Percentiles rank a stretch among this genome's conserved stretches.
Evolutionary conservation across 2,797 vertebrate genomes (phyloP).

Genomic region (Fundulus diaphanus): DNA sequence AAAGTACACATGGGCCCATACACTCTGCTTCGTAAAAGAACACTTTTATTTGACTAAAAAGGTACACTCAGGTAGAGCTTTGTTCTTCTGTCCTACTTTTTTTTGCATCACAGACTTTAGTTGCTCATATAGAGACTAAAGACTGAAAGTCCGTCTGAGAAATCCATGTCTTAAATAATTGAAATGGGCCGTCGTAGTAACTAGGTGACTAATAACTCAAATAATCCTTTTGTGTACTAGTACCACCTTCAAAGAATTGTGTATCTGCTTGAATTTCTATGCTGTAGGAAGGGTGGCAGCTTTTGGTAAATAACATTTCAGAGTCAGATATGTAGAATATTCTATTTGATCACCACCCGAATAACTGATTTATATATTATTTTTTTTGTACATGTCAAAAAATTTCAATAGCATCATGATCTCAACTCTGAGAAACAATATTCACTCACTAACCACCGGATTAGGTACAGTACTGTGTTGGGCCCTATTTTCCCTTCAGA

Average conservation of each 20-base stretch:
- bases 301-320: background rate
- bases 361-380: background rate
- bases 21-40: constrained; percentile 41
- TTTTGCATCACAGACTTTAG: constrained; percentile 2
- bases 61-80: background rate
- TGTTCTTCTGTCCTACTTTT: background rate
- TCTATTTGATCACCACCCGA: background rate
- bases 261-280: background rate
- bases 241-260: background rate
- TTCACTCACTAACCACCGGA: background rate
- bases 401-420: background rate
- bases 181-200: no score
- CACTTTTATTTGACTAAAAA: background rate
- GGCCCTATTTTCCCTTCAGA: background rate
- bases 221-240: no score
- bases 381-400: background rate
- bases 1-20: constrained; percentile 53
- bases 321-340: background rate
- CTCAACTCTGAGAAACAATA: background rate
- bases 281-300: background rate
- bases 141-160: background rate
- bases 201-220: no score
- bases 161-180: no score
- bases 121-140: background rate
- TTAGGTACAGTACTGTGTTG: background rate